Conservation (phyloP, 2,888 invertebrate species). For the Drosophila meridiana region DNA sequence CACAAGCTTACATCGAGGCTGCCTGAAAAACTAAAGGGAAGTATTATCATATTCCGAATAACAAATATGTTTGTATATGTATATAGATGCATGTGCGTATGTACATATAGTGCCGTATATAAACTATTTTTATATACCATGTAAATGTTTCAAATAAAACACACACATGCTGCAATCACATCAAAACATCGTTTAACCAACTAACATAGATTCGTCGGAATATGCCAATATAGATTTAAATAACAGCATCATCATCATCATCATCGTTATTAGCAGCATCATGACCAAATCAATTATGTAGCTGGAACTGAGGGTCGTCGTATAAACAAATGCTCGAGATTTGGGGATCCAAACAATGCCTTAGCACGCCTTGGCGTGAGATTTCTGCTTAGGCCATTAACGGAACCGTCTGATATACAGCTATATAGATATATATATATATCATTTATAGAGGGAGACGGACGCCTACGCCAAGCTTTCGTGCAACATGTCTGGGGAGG, state of each 20-base stretch:
- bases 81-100: not conserved
- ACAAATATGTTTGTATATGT: not conserved
- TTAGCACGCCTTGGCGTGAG: constrained; percentile 36
- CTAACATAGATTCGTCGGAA: constrained; percentile 43
- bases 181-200: constrained; percentile 43
- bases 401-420: constrained; percentile 29
- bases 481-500: constrained; percentile 40
- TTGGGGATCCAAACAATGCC: constrained; percentile 30
- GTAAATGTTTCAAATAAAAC: not conserved
- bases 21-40: no score
- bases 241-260: constrained; percentile 20
- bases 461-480: constrained; percentile 69
- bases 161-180: constrained; percentile 22
- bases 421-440: constrained; percentile 8
- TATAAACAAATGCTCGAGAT: constrained; percentile 44
- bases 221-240: constrained; percentile 24
- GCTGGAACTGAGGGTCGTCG: constrained; percentile 39
- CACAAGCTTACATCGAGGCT: not conserved
- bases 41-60: not conserved
- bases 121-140: not conserved
- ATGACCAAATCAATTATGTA: constrained; percentile 39
- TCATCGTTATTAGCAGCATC: not conserved
- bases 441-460: constrained; percentile 11
- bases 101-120: not conserved
- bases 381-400: constrained; percentile 51